A percentile compares a stretch with the other conserved stretches of the same genome.
phyloP scores from a whole-genome alignment of 2,113 vertebrate genomes.

The Chelonoidis abingdonii region DNA sequence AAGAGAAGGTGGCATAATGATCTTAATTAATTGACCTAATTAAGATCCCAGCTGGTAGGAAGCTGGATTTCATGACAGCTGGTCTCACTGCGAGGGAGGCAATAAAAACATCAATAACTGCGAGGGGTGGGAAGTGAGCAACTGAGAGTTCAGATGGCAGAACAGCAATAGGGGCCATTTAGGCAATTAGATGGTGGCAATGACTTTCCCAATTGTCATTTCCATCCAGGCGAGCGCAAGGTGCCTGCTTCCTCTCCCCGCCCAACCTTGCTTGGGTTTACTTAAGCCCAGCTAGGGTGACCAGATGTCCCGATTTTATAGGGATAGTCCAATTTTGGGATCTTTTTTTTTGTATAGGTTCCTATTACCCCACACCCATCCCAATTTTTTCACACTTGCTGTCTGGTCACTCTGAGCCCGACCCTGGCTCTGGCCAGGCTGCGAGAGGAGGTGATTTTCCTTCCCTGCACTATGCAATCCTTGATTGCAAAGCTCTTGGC shows the following conservation, averaged over 20 bases:
- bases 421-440: fast-evolving
- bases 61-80: neutral
- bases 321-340: no score
- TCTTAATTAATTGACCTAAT: conserved; percentile 35
- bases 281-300: no score
- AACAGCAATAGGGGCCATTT: neutral
- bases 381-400: no score
- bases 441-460: neutral
- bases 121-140: neutral
- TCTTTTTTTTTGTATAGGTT: no score
- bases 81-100: neutral
- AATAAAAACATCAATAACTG: neutral
- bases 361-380: no score
- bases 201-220: neutral
- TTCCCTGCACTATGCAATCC: fast-evolving
- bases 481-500: neutral
- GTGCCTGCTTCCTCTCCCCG: neutral
- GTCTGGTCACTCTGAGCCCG: no score
- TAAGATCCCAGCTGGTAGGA: neutral
- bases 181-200: neutral
- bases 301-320: no score
- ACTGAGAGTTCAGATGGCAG: neutral
- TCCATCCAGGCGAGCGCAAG: neutral
- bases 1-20: neutral
- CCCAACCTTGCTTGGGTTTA: fast-evolving